Base-by-base conservation (phyloP, 1,140 invertebrate species). In the Macrobrachium rosenbergii region DNA sequence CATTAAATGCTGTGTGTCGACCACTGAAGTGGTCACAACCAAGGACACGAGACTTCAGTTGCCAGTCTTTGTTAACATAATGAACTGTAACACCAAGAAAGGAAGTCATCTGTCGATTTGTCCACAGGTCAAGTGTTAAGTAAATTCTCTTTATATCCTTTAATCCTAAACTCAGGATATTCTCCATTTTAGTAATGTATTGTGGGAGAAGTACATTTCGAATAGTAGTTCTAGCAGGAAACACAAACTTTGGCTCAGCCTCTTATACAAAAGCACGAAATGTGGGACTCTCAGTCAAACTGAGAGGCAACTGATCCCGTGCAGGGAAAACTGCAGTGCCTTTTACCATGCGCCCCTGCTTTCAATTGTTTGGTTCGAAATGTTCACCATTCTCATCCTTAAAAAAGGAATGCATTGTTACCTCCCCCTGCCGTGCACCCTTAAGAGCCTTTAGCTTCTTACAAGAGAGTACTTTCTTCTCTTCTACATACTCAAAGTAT, bases 61-160 rank as follows among this genome's bases (percentile, higher is more conserved):
- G 16, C 69, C 16, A 77, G 37, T 77, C 16, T 77, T 11, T 62
- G 28, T 62, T 79, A 59, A 79, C 45, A 79, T 59, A 79, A 37
- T 63, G 79, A 81, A 63, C 79, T 64, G 79, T 81, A 64, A 81
- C 79, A 81, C 79, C 63, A 81, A 63, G 79, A 81, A 81, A 81
- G 59, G 79, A 81, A 23, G 60, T 81, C 79, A 64, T 81, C 62
- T 81, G 79, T 81, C 60, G 60, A 81, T 81, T 67, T 23, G 59
- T 81, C 79, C 79, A 81, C n/a, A 67, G 79, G 60, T 81, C 79
- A 81, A 63, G 79, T 81, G 28, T 67, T 64, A 81, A 64, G 60
- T 81, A 81, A 81, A 28, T 81, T 63, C n/a, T 81, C 37, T 37
- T 67, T 64, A 63, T 19, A 63, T 81, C 79, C 79, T 81, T 81